Evolutionary conservation across 2,797 vertebrate genomes (phyloP).

Genomic region (Merluccius polli): DNA sequence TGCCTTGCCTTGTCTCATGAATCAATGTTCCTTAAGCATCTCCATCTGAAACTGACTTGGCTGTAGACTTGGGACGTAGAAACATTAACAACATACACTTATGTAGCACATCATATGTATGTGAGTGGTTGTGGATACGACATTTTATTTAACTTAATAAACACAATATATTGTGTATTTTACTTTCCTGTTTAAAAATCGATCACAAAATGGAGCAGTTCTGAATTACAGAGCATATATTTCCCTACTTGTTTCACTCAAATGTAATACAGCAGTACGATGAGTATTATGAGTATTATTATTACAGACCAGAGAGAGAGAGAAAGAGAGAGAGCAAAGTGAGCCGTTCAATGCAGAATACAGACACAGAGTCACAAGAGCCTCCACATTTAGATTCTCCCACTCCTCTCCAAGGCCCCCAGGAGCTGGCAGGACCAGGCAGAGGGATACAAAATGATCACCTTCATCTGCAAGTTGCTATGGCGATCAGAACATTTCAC

Average conservation of each 20-base stretch:
- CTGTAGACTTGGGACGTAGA: background rate
- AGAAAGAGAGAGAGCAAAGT: background rate
- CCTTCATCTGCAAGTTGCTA: slow-evolving; percentile 54
- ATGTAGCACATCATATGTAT: too few relatives aligned
- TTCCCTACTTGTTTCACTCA: background rate
- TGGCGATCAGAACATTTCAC: slow-evolving; percentile 54
- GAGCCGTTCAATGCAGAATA: background rate
- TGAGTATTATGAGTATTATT: too few relatives aligned
- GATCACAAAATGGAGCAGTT: background rate
- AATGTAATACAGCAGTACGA: background rate
- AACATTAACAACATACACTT: background rate
- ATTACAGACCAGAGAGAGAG: background rate
- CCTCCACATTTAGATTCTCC: slow-evolving; percentile 17
- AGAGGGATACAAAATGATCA: slow-evolving; percentile 19
- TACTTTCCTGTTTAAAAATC: background rate
- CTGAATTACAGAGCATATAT: background rate
- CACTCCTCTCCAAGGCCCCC: slow-evolving; percentile 42
- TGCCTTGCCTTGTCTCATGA: too few relatives aligned
- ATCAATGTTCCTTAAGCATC: background rate
- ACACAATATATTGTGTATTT: background rate
- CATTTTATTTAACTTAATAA: too few relatives aligned
- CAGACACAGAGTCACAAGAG: slow-evolving; percentile 24
- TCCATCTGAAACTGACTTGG: background rate
- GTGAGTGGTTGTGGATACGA: background rate
- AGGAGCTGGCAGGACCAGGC: slow-evolving; percentile 41